phyloP scores from a whole-genome alignment of 2,113 vertebrate genomes.

The Craseonycteris thonglongyai region DNA sequence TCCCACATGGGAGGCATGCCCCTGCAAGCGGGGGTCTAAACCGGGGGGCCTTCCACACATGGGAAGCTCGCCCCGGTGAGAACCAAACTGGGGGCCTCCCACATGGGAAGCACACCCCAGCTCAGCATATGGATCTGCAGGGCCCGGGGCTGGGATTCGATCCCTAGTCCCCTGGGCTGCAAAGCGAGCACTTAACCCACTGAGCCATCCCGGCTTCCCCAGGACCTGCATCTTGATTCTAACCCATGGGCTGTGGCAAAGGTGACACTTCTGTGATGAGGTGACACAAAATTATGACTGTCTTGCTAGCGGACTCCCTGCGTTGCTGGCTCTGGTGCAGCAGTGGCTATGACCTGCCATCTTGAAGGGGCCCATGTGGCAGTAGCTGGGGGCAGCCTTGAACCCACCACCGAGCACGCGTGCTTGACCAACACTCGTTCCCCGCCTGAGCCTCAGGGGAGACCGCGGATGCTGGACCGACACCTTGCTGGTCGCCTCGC shows the following conservation, averaged over 20 bases:
- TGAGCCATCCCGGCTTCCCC: too few relatives aligned
- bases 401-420: accelerated
- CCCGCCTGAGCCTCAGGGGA: accelerated
- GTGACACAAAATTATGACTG: accelerated
- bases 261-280: not conserved
- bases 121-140: too few relatives aligned
- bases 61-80: too few relatives aligned
- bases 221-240: not conserved
- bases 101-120: too few relatives aligned
- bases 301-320: not conserved
- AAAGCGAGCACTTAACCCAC: too few relatives aligned
- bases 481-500: not conserved
- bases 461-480: not conserved
- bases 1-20: too few relatives aligned
- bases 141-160: too few relatives aligned
- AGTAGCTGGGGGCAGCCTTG: too few relatives aligned
- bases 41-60: too few relatives aligned
- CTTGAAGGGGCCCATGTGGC: accelerated
- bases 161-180: too few relatives aligned
- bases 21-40: too few relatives aligned
- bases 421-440: not conserved
- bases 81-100: too few relatives aligned
- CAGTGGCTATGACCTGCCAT: accelerated
- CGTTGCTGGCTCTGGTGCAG: not conserved
- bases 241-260: accelerated